Evolutionary conservation across 2,888 invertebrate species (phyloP).

Genomic region (Zeuzera pyrina): DNA sequence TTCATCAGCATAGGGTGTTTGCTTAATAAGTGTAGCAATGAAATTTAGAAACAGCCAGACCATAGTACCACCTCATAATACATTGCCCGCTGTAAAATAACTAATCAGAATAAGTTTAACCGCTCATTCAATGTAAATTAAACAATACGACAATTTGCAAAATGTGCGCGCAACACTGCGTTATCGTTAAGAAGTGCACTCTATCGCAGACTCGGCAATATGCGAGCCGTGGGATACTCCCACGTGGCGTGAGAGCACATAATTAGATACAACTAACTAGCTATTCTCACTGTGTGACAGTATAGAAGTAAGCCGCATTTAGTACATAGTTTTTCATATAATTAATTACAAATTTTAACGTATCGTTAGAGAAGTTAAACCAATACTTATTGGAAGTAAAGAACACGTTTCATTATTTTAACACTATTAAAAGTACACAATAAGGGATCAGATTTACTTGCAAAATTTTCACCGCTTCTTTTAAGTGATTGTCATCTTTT

Average conservation of each 20-base stretch:
- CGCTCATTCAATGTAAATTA: slow-evolving; percentile 21
- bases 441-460: too few relatives aligned
- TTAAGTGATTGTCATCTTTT: too few relatives aligned
- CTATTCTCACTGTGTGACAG: slow-evolving; percentile 36
- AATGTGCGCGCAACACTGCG: slow-evolving; percentile 29
- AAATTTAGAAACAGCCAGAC: slow-evolving; percentile 20
- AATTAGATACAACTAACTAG: slow-evolving; percentile 51
- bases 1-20: slow-evolving; percentile 44
- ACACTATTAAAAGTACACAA: too few relatives aligned
- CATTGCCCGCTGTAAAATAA: slow-evolving; percentile 23
- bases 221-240: slow-evolving; percentile 54
- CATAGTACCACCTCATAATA: slow-evolving; percentile 25
- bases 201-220: slow-evolving; percentile 30
- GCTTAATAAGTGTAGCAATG: slow-evolving; percentile 39
- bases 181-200: slow-evolving; percentile 50
- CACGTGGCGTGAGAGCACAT: slow-evolving; percentile 41
- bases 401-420: too few relatives aligned
- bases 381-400: too few relatives aligned
- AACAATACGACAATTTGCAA: slow-evolving; percentile 31
- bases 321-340: too few relatives aligned
- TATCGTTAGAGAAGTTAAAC: too few relatives aligned
- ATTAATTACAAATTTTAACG: too few relatives aligned
- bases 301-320: slow-evolving; percentile 6
- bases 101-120: background rate
- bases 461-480: too few relatives aligned